Base-by-base conservation (phyloP, 35 echinoderm and acorn worm species). In the Apostichopus japonicus region DNA sequence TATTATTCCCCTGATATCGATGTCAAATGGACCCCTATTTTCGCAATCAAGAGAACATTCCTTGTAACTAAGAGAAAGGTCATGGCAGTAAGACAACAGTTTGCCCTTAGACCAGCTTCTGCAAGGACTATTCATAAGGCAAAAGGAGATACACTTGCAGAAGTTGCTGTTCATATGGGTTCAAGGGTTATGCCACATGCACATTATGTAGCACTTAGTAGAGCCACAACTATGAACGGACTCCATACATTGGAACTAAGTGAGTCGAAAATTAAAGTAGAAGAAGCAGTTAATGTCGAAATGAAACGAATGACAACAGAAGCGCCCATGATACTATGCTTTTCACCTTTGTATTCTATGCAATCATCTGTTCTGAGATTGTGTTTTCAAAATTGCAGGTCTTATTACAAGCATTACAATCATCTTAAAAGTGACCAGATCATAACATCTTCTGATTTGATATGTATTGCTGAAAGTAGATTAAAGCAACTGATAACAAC, bases 61-160 rank as follows among this genome's bases (percentile, higher is more conserved):
- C 25, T 67, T 4, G 53, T 58, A 24, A 54, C 54, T 11, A 80
- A 92, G 24, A 7, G 44, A 61, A 92, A 57, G 33, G 19, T 80
- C 6, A 55, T 51, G n/a, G 79, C 55, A 4, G 53, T 63, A 8
- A 25, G 77, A 25, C 22, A 56, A 22, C 73, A 92, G 81, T 79
- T 81, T 21, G 53, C 78, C 17, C 56, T 83, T 8, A 51, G 80
- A 25, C 86, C 86, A 19, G 57, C 67, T 21, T 8, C 19, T 17
- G 92, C 92, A 6, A 93, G 87, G 6, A 93, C 62, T 8, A 93
- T 88, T 33, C 92, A 92, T 57, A 86, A 87, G 15, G 23, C 81
- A 23, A 82, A 88, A 52, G 82, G 92, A 11, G 83, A 87, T n/a
- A n/a, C n/a, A n/a, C n/a, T n/a, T 57, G 22, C 15, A 23, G 77